These are phyloP conservation scores for Nothura maculosa DNA, from an alignment of 2,797 vertebrate genomes.

Conservation along the genomic window DNA sequence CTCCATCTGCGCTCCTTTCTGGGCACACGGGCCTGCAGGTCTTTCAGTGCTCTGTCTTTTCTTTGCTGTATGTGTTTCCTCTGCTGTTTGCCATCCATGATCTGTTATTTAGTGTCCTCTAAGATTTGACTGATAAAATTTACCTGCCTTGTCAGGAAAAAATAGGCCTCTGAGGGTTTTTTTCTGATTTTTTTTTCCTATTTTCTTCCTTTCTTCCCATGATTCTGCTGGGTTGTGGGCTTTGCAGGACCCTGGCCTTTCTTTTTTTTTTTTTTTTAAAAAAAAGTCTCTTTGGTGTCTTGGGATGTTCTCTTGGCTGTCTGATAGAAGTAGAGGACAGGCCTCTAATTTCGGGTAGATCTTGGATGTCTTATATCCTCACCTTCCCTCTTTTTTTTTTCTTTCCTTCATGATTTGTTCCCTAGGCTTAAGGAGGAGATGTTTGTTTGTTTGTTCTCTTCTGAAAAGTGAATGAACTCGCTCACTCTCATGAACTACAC, in stretches of 20 bases:
- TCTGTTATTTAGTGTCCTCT: not conserved
- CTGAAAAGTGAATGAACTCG: not conserved
- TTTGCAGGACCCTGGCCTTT: not conserved
- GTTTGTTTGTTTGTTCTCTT: not conserved
- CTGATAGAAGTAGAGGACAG: not conserved
- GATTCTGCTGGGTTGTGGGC: not conserved
- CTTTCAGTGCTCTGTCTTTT: not conserved
- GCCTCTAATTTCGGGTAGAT: not conserved
- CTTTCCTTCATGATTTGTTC: not conserved
- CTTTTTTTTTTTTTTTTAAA: too few relatives aligned
- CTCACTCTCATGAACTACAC: not conserved
- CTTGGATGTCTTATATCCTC: too few relatives aligned
- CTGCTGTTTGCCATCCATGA: not conserved
- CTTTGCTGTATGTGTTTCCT: not conserved
- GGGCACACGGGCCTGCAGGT: not conserved
- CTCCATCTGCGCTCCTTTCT: not conserved
- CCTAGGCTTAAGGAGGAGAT: rapidly evolving
- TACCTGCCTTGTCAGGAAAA: not conserved
- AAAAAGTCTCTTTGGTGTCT: not conserved
- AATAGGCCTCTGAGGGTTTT: not conserved
- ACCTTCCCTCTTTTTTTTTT: rapidly evolving
- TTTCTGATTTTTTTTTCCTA: too few relatives aligned
- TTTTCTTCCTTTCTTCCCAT: not conserved
- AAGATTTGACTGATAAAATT: not conserved
- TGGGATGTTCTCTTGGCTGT: not conserved